phyloP scores from a whole-genome alignment of 2,888 invertebrate species.

The Nyleta sp. region DNA sequence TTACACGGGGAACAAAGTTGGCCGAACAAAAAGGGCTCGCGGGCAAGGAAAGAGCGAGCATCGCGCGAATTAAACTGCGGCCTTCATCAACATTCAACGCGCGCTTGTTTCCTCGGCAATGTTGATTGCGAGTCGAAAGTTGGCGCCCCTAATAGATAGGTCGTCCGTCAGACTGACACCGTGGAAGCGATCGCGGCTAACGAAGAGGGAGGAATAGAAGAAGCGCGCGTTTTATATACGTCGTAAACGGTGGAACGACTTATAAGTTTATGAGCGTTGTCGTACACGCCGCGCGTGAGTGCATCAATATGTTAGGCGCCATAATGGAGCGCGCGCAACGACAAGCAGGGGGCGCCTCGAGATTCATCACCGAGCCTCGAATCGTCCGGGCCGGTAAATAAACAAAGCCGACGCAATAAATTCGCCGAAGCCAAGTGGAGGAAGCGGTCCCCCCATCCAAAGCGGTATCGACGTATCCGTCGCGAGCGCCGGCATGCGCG shows the following conservation, averaged over 20 bases:
- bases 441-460: no score
- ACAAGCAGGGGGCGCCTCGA: no score
- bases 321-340: no score
- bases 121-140: constrained; percentile 52
- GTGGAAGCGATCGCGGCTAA: constrained; percentile 37
- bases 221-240: constrained; percentile 50
- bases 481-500: no score
- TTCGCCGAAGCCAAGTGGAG: no score
- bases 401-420: no score
- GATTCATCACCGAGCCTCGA: background rate
- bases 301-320: constrained; percentile 57
- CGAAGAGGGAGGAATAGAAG: no score
- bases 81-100: constrained; percentile 53
- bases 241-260: constrained; percentile 57
- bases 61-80: constrained; percentile 60
- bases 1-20: constrained; percentile 61
- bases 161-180: constrained; percentile 18
- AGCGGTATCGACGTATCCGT: no score
- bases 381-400: no score
- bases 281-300: no score
- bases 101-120: constrained; percentile 53
- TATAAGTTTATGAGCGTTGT: constrained; percentile 63
- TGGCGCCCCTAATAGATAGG: constrained; percentile 11
- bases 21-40: constrained; percentile 54
- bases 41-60: constrained; percentile 47